Base-by-base conservation (phyloP, 2,888 invertebrate genomes). In the Meteorus cinctellus region DNA sequence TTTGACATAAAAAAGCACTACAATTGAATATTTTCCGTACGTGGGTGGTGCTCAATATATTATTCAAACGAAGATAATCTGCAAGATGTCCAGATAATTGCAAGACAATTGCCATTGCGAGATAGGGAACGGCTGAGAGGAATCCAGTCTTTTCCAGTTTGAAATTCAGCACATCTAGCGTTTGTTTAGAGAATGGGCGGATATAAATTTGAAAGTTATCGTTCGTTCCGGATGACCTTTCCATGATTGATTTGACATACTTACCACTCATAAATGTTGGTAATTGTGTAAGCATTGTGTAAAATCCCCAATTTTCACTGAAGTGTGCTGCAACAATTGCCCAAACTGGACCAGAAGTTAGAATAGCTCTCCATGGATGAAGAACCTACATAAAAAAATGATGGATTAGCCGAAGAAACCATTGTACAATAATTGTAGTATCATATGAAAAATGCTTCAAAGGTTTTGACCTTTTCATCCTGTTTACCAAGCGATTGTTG, bases 241-340 rank as follows among this genome's bases (percentile, higher is more conserved):
- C 59, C 3, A 68, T 29, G 67, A n/a, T 55, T 19, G 2, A 19
- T 55, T 51, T 55, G 48, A 71, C 24, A 19, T 59, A 75, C 77
- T 83, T 87, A 96, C 96, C 95, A 90, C 92, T 94, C 92, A 96
- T 93, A 85, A 95, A 96, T 24, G 95, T 95, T 2, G 96, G 96
- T 62, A 96, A 89, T 85, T 95, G 95, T 0, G 96, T 96, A 1
- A 96, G 91, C 80, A 96, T 90, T 0, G 96, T 96, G 85, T 96
- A 96, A 89, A 96, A 96, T 4, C 96, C 96, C 96, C 96, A 96
- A 89, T 96, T 96, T 88, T 96, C 96, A 36, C 95, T 94, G 90
- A 96, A 96, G 88, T 96, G 96, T 0, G 96, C 95, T 70, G 93
- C 92, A 0, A 95, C 93, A 55, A 96, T 95, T 0, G 96, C 96